These are phyloP conservation scores for Lamellibrachia luymesi DNA, from an alignment of 1,140 invertebrate genomes.

Conservation along the genomic window DNA sequence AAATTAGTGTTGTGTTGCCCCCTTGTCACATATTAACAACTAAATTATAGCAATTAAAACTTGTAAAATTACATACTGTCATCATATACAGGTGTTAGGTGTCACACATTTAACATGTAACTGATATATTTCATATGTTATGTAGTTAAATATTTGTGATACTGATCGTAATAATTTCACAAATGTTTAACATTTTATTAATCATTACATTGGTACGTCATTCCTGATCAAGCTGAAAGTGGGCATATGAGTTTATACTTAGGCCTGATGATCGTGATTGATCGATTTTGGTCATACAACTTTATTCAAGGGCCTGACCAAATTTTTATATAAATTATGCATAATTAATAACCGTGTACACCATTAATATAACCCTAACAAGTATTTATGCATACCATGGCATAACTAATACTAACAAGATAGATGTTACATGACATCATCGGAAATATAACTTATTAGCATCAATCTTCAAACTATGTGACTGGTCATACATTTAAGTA, in stretches of 20 bases:
- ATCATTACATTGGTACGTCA: neutral
- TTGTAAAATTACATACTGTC: too few relatives aligned
- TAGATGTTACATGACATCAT: neutral
- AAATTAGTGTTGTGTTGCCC: too few relatives aligned
- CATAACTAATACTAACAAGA: neutral
- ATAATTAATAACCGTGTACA: neutral
- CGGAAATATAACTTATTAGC: neutral
- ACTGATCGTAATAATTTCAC: neutral
- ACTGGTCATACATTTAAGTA: neutral
- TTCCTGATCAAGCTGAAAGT: neutral
- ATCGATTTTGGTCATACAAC: neutral
- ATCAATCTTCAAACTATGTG: neutral
- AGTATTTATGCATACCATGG: neutral
- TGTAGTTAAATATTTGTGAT: too few relatives aligned
- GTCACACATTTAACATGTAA: too few relatives aligned
- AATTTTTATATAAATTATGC: neutral
- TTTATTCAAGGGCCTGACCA: neutral
- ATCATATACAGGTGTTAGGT: too few relatives aligned
- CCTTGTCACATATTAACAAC: too few relatives aligned
- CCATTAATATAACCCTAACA: neutral
- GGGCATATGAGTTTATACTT: neutral
- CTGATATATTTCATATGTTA: too few relatives aligned
- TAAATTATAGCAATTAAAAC: too few relatives aligned
- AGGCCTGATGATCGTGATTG: neutral
- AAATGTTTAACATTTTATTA: neutral